Evolutionary conservation across 2,888 invertebrate species (phyloP).

Genomic region (Drosophila dives): DNA sequence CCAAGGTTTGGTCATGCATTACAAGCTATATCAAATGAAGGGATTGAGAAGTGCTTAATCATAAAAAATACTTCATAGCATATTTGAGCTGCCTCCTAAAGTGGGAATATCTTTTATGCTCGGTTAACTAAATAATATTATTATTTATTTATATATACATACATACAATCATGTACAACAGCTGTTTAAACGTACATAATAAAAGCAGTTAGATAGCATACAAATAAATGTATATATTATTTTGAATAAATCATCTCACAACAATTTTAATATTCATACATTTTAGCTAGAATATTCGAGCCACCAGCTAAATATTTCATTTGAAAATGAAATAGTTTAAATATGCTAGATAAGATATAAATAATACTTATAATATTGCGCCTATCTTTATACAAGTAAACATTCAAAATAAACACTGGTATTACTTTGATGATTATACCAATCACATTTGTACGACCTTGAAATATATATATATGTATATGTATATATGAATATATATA

Average conservation of each 20-base stretch:
- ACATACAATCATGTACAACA: too few relatives aligned
- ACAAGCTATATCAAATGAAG: background rate
- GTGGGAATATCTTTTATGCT: background rate
- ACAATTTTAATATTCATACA: background rate
- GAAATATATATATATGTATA: too few relatives aligned
- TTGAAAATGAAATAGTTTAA: background rate
- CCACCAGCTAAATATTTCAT: background rate
- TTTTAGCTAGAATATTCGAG: background rate
- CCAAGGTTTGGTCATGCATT: conserved; percentile 9
- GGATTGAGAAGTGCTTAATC: conserved; percentile 1
- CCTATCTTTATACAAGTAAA: background rate
- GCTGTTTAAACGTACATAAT: background rate
- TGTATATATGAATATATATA: too few relatives aligned
- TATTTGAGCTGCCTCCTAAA: background rate
- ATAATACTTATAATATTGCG: background rate
- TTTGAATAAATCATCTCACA: background rate
- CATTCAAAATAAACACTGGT: background rate
- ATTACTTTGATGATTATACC: background rate
- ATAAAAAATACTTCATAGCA: background rate
- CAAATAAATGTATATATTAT: background rate
- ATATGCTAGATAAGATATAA: background rate
- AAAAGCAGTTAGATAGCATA: background rate
- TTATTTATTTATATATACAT: background rate
- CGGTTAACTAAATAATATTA: background rate
- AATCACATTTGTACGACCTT: background rate